Evolutionary conservation across 2,888 invertebrate genomes (phyloP), one percentile per base, ranked within the genome.

Genomic region (Anthoptus insignis): DNA sequence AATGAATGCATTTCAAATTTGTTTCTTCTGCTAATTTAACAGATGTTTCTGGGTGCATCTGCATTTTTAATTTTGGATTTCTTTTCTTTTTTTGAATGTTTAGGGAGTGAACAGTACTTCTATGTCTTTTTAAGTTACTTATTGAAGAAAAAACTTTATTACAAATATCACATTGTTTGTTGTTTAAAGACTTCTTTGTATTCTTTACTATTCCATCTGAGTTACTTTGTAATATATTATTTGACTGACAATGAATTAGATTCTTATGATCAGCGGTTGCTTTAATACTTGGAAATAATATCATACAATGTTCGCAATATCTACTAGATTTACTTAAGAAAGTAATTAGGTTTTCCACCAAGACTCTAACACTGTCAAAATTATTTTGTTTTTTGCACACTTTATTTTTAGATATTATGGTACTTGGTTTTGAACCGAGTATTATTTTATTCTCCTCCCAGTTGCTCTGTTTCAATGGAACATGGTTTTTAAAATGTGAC

Each of bases 261-360:
- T 68, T 63, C 8, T 66, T 65, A 71, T 88, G 88, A 54, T 39
- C 42, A 13, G 71, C 61, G 37, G 77, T 74, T 24, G 60, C 60
- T 2, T 63, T 27, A 63, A 59, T 70, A 56, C 75, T 76, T 37
- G 86, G 77, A 77, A 89, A 91, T 27, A 89, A 76, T 70, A 81
- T 88, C n/a, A 68, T 68, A 74, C 90, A 91, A 22, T 67, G 49
- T 63, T 74, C 70, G 74, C 90, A 91, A 74, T 80, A 91, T 65
- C 78, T 78, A n/a, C 71, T 74, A 72, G 82, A 82, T 32, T 61
- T 76, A 42, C 75, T 69, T 65, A 90, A 78, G 69, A 79, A 82
- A 13, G 68, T 58, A 27, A 73, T 73, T 45, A 87, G 64, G 71
- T 88, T 80, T 67, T 79, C 70, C 50, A 90, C 65, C 19, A 65